Evolutionary conservation across 2,888 invertebrate genomes (phyloP).

Genomic region (Smittia aterrima): DNA sequence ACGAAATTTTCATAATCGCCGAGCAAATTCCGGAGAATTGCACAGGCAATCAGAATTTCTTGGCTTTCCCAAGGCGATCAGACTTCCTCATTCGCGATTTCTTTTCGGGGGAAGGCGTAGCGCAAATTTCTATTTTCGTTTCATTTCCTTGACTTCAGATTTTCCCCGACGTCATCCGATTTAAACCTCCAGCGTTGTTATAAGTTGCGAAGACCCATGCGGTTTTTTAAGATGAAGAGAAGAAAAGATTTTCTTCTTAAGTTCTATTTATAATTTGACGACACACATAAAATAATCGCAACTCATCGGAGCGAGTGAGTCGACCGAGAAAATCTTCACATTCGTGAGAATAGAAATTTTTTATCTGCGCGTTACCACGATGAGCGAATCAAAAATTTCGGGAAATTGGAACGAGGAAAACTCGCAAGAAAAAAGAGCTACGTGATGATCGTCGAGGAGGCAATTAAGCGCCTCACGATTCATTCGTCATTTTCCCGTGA

Average conservation of each 20-base stretch:
- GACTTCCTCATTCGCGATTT: constrained; percentile 3
- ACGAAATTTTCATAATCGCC: not conserved
- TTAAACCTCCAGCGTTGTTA: not conserved
- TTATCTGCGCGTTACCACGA: no score
- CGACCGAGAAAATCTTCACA: constrained; percentile 4
- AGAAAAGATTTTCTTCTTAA: not conserved
- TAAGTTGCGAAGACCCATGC: not conserved
- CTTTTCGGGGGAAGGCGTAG: not conserved
- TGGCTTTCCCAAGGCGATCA: not conserved
- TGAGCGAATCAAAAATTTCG: not conserved
- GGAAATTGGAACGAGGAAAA: constrained; percentile 18
- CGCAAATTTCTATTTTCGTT: not conserved
- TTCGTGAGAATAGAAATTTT: not conserved
- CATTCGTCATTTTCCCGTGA: not conserved
- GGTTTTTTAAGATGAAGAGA: not conserved
- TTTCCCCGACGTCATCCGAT: not conserved
- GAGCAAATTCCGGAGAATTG: not conserved
- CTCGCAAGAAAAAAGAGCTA: not conserved
- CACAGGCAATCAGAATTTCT: not conserved
- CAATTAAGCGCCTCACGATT: not conserved
- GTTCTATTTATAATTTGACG: not conserved
- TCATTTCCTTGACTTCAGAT: not conserved
- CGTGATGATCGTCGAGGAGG: not conserved
- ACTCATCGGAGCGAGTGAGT: not conserved
- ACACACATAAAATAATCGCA: constrained; percentile 6